Evolutionary conservation across 2,888 invertebrate species (phyloP).

Genomic region (Lydus trimaculatus): DNA sequence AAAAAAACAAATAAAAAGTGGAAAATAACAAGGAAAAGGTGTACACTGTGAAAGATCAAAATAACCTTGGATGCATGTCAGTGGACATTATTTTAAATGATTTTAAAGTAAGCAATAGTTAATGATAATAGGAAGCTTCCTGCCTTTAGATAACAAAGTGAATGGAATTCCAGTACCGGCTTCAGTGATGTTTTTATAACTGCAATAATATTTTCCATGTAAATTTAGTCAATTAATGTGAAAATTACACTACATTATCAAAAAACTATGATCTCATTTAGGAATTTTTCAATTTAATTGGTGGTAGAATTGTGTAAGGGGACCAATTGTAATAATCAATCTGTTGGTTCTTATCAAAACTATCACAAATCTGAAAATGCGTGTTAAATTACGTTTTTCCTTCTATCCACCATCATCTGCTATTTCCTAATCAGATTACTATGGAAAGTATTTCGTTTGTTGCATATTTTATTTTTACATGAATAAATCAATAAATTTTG

Average conservation of each 20-base stretch:
- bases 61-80: constrained; percentile 45
- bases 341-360: no score
- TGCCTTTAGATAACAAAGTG: constrained; percentile 34
- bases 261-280: no score
- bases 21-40: not conserved
- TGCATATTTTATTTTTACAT: not conserved
- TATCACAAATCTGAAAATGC: not conserved
- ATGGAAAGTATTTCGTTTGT: not conserved
- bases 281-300: not conserved
- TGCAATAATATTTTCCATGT: not conserved
- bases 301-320: no score
- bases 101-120: constrained; percentile 47
- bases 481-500: not conserved
- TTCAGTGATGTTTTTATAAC: not conserved
- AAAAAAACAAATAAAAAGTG: no score
- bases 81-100: constrained; percentile 42
- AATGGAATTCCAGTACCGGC: not conserved
- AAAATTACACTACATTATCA: no score
- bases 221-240: no score
- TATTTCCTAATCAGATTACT: not conserved
- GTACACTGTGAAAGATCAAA: constrained; percentile 30
- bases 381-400: not conserved
- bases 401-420: not conserved
- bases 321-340: no score
- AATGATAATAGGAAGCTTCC: constrained; percentile 56